A percentile compares a stretch with the other conserved stretches of the same genome.
Evolutionary conservation across 2,113 vertebrate species (phyloP).

Genomic region (Rostratula benghalensis): DNA sequence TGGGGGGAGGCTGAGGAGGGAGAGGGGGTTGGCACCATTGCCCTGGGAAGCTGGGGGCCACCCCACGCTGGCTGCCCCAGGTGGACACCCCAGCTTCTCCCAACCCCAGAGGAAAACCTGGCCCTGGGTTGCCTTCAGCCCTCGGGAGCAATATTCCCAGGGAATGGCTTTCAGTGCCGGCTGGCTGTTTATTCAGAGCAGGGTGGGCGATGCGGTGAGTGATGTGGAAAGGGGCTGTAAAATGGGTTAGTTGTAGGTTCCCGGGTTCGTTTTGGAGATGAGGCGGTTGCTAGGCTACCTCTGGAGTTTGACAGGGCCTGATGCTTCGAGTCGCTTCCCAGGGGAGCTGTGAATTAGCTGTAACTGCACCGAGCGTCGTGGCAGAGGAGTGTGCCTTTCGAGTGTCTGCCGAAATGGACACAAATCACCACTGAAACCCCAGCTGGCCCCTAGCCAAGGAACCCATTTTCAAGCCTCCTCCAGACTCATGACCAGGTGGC

Average conservation of each 20-base stretch:
- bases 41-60: too few relatives aligned
- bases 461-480: constrained; percentile 23
- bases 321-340: constrained; percentile 58
- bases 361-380: constrained; percentile 31
- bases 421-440: constrained; percentile 28
- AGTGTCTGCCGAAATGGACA: not conserved
- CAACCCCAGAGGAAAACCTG: not conserved
- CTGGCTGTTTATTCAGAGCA: not conserved
- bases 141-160: not conserved
- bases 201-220: not conserved
- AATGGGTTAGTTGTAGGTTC: constrained; percentile 52
- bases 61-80: not conserved
- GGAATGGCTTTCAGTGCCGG: not conserved
- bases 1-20: too few relatives aligned
- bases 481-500: not conserved
- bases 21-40: not conserved
- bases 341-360: constrained; percentile 69
- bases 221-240: constrained; percentile 40
- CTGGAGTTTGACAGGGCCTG: constrained; percentile 65
- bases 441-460: not conserved
- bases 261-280: constrained; percentile 22
- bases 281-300: constrained; percentile 73
- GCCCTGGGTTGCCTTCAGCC: not conserved
- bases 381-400: not conserved
- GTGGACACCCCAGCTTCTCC: not conserved